Evolutionary conservation across 2,888 invertebrate species (phyloP).

Genomic region (Tridacna gigas): DNA sequence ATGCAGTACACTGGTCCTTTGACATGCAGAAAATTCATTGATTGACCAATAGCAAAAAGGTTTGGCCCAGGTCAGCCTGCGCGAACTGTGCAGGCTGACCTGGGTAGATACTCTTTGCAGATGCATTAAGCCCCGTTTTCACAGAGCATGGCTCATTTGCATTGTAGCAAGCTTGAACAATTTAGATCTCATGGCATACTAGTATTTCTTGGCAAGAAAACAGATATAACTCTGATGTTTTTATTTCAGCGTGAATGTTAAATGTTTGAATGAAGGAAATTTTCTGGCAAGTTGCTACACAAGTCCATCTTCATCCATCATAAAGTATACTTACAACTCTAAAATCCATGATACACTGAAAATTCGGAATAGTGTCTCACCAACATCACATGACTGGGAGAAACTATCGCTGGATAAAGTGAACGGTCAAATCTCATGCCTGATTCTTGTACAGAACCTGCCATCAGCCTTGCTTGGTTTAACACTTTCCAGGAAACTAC

Average conservation of each 20-base stretch:
- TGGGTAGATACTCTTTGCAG: too few relatives aligned
- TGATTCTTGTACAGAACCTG: neutral
- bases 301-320: neutral
- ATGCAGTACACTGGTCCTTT: too few relatives aligned
- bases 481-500: constrained; percentile 15
- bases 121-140: too few relatives aligned
- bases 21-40: too few relatives aligned
- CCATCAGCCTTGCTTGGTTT: constrained; percentile 1
- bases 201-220: too few relatives aligned
- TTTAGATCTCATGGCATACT: too few relatives aligned
- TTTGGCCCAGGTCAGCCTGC: too few relatives aligned
- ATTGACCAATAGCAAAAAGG: too few relatives aligned
- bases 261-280: neutral
- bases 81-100: too few relatives aligned
- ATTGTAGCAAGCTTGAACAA: too few relatives aligned
- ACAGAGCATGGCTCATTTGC: too few relatives aligned
- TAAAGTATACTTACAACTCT: constrained; percentile 1
- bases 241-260: constrained; percentile 16
- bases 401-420: neutral
- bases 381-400: neutral
- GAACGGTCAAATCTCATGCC: neutral
- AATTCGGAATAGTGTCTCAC: neutral
- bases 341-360: neutral
- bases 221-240: neutral
- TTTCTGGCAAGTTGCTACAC: neutral